A percentile compares a stretch with the other conserved stretches of the same genome.
These are phyloP conservation scores for Branchinecta lynchi DNA, from an alignment of 1,140 invertebrate species.

Conservation along the genomic window DNA sequence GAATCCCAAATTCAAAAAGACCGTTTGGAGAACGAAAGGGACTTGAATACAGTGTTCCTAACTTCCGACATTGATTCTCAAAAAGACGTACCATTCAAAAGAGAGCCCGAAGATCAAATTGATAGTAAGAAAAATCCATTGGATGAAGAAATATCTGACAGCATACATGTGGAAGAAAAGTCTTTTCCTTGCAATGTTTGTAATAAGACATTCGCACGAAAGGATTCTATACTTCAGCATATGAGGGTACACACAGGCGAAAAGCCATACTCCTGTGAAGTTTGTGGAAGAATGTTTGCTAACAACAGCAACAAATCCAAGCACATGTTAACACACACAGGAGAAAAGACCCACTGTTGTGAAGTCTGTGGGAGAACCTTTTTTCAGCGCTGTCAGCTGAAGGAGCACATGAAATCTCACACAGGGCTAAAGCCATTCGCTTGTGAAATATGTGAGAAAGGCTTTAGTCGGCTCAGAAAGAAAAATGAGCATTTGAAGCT, in stretches of 20 bases:
- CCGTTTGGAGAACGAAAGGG: too few species aligned
- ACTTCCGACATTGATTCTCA: too few species aligned
- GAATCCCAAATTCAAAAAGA: too few species aligned
- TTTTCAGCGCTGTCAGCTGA: conserved; percentile 70
- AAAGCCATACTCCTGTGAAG: conserved; percentile 28
- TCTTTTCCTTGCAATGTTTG: conserved; percentile 39
- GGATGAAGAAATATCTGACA: too few species aligned
- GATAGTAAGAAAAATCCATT: too few species aligned
- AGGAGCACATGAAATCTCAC: conserved; percentile 55
- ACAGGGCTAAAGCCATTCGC: conserved; percentile 98
- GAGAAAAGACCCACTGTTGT: conserved; percentile 96
- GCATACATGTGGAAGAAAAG: conserved; percentile 40
- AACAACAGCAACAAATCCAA: conserved; percentile 34
- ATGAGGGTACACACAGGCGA: conserved; percentile 28
- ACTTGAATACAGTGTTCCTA: too few species aligned
- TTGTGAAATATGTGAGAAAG: conserved; percentile 95
- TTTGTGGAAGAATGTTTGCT: conserved; percentile 24
- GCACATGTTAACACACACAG: conserved; percentile 89
- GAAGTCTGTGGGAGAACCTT: conserved; percentile 97
- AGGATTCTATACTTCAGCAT: conserved; percentile 26
- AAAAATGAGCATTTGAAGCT: too few species aligned
- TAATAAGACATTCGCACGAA: conserved; percentile 24
- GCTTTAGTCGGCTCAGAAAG: conserved; percentile 40
- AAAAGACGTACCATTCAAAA: too few species aligned
- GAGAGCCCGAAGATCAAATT: too few species aligned